Base-by-base conservation (phyloP, 1,140 invertebrate genomes). In the Ooceraea biroi region DNA sequence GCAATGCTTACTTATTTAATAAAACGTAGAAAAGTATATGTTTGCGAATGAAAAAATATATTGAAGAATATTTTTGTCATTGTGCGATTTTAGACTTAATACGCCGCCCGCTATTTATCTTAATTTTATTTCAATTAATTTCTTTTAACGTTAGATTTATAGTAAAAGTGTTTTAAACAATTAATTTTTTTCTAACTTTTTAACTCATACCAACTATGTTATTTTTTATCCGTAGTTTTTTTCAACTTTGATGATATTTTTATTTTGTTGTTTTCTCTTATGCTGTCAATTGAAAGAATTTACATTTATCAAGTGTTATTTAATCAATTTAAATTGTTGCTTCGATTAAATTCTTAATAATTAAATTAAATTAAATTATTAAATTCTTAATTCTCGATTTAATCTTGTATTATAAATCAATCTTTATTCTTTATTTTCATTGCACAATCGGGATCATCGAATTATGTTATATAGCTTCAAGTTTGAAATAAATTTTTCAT, bases 1-100 rank as follows among this genome's bases (percentile, higher is more conserved):
- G 48, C 78, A 89, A 44, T 22, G 22, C 66, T 83, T 76, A 76
- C 48, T 73, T 65, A 61, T 55, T 63, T 76, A 84, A 61, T 65
- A 55, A 63, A 76, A 68, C 25, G 17, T 77, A 72, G 55, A 80
- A 27, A 77, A 12, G 48, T 60, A 82, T 52, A 83, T 55, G 22
- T 69, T 44, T 11, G 11, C 69, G 12, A 10, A 46, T 69, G n/a
- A 63, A 80, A 48, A 41, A 87, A 25, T 25, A 65, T 77, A 52
- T 65, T 46, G 61, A 63, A 60, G 41, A 41, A 84, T 80, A 41
- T 72, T 66, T 71, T 12, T 14, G 27, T 65, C 25, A 19, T 76
- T 4, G 14, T 10, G 14, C 65, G 46, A 66, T 66, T 17, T 14
- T 25, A n/a, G n/a, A n/a, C n/a, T n/a, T n/a, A n/a, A n/a, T n/a